phyloP scores from a whole-genome alignment of 2,797 vertebrate genomes.

The Xiphorhynchus erythropygius region DNA sequence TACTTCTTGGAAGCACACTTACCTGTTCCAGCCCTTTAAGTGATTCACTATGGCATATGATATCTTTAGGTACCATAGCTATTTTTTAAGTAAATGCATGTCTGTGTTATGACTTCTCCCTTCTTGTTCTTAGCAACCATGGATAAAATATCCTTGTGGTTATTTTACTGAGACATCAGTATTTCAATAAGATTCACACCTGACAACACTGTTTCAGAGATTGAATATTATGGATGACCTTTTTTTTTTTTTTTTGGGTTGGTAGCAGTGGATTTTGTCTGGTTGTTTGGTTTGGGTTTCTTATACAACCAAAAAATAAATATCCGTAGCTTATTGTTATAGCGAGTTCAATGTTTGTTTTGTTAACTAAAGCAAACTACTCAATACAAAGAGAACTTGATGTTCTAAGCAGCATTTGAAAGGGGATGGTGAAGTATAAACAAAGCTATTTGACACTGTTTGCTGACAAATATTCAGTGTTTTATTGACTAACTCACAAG shows the following conservation, averaged over 20 bases:
- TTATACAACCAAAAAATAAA: background rate
- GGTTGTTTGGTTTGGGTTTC: background rate
- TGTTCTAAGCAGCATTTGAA: background rate
- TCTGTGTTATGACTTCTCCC: background rate
- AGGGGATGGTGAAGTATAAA: background rate
- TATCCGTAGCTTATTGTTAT: background rate
- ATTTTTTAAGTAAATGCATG: background rate
- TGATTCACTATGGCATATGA: background rate
- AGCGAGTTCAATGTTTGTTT: background rate
- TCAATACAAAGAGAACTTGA: background rate
- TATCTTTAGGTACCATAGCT: background rate
- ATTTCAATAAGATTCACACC: background rate
- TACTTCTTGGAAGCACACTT: background rate
- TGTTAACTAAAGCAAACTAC: background rate
- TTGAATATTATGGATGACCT: background rate
- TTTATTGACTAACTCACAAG: background rate
- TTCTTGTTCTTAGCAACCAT: background rate
- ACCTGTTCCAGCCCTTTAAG: background rate
- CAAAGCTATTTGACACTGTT: background rate
- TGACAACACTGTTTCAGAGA: background rate
- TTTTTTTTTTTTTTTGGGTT: background rate
- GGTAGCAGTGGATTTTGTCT: background rate
- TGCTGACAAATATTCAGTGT: background rate
- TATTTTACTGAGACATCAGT: background rate
- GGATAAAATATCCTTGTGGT: background rate